These are phyloP conservation scores for Archegozetes longisetosus DNA, from an alignment of 1,140 invertebrate genomes.

Conservation along the genomic window DNA sequence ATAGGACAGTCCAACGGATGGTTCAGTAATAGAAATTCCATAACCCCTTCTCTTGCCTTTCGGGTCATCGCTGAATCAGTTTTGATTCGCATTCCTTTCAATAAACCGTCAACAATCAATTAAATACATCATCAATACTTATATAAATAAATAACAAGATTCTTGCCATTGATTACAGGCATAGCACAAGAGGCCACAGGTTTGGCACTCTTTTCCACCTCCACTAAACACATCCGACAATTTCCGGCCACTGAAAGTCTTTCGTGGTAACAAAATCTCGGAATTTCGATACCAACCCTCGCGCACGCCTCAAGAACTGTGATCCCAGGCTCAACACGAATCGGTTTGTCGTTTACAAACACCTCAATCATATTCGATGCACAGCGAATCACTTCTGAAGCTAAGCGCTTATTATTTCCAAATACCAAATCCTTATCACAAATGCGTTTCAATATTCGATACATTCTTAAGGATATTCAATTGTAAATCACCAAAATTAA, in stretches of 20 bases:
- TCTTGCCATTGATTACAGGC: slow-evolving; percentile 96
- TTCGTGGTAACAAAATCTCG: slow-evolving; percentile 98
- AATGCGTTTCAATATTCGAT: no score
- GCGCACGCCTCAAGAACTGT: slow-evolving; percentile 97
- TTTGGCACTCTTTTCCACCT: slow-evolving; percentile 88
- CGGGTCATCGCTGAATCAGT: slow-evolving; percentile 90
- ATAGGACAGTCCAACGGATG: slow-evolving; percentile 99
- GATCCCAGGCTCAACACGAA: slow-evolving; percentile 84
- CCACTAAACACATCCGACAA: slow-evolving; percentile 93
- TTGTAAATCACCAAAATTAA: no score
- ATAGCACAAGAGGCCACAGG: slow-evolving; percentile 99
- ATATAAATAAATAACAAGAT: not conserved
- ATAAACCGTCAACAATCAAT: not conserved
- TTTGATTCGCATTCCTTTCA: slow-evolving; percentile 65
- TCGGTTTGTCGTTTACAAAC: slow-evolving; percentile 92
- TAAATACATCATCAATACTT: not conserved
- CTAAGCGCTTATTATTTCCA: no score
- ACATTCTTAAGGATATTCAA: no score
- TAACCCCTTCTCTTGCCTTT: slow-evolving; percentile 82
- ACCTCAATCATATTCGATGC: slow-evolving; percentile 70
- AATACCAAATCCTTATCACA: no score
- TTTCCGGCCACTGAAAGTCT: slow-evolving; percentile 94
- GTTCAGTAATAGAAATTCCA: slow-evolving; percentile 97
- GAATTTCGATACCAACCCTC: slow-evolving; percentile 88
- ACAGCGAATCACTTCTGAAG: no score